Conservation (phyloP, 2,113 vertebrate genomes). For the Poeciliopsis occidentalis region DNA sequence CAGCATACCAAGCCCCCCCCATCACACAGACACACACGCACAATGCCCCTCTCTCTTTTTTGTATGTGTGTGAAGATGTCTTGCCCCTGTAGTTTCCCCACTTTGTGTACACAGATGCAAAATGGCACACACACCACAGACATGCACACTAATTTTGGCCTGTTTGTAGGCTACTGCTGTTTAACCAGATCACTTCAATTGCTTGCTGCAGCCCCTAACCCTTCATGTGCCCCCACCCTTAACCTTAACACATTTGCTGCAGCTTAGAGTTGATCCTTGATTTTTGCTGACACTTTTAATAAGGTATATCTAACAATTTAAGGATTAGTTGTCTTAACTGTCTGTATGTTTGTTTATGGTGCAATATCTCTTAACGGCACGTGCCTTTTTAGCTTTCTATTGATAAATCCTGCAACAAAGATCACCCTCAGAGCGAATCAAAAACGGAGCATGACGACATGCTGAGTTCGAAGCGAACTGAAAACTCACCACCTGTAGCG, state of each 20-base stretch:
- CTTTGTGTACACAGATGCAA: constrained; percentile 51
- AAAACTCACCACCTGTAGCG: constrained; percentile 70
- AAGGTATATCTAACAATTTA: constrained; percentile 70
- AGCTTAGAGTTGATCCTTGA: constrained; percentile 65
- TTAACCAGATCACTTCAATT: constrained; percentile 57
- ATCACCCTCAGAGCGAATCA: constrained; percentile 69
- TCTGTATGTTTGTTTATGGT: constrained; percentile 81
- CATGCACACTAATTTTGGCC: constrained; percentile 36
- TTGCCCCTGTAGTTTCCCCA: constrained; percentile 58
- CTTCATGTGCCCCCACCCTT: constrained; percentile 45
- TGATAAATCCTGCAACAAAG: constrained; percentile 69
- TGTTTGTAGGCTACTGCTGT: constrained; percentile 46
- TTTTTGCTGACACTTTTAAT: constrained; percentile 65
- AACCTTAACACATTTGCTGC: constrained; percentile 68
- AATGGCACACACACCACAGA: constrained; percentile 16
- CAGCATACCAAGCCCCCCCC: constrained; percentile 67
- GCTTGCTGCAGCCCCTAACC: constrained; percentile 67
- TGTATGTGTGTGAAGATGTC: constrained; percentile 77
- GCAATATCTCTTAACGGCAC: constrained; percentile 80
- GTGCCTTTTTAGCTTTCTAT: constrained; percentile 84
- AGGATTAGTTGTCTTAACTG: constrained; percentile 73
- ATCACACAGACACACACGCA: too few species aligned
- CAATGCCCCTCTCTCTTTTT: constrained; percentile 66
- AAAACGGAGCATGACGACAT: constrained; percentile 73
- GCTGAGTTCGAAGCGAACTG: constrained; percentile 61